A percentile compares a stretch with the other conserved stretches of the same genome.
Evolutionary conservation across 2,113 vertebrate genomes (phyloP).

Genomic region (Halcyon senegalensis): DNA sequence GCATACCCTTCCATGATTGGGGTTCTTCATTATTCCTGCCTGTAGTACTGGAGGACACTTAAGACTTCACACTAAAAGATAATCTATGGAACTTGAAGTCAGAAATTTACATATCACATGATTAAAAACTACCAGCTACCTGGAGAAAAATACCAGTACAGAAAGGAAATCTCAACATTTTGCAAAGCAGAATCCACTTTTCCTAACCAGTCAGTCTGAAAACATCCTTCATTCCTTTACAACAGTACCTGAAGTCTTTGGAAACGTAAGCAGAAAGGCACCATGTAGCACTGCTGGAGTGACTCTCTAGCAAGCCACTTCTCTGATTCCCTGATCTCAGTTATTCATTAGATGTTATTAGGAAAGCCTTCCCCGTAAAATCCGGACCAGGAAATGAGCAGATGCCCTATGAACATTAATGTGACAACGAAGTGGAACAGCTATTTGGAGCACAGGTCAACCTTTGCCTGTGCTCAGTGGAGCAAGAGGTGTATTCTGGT

Average conservation of each 20-base stretch:
- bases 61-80: constrained; percentile 53
- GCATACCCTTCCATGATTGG: constrained; percentile 33
- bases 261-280: neutral
- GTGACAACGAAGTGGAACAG: neutral
- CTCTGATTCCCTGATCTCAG: neutral
- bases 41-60: constrained; percentile 48
- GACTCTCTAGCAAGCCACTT: neutral
- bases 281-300: neutral
- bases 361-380: neutral
- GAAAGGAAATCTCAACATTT: neutral
- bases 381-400: accelerated
- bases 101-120: neutral
- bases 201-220: neutral
- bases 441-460: constrained; percentile 5
- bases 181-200: neutral
- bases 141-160: neutral
- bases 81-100: constrained; percentile 31
- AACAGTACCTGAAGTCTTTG: neutral
- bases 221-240: neutral
- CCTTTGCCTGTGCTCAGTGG: neutral
- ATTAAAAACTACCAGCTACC: neutral
- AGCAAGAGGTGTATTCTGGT: neutral
- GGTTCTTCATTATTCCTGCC: constrained; percentile 62
- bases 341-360: constrained; percentile 46
- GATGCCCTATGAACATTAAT: constrained; percentile 34